These are phyloP conservation scores for Heptranchias perlo DNA, from an alignment of 2,113 vertebrate genomes.

Conservation along the genomic window DNA sequence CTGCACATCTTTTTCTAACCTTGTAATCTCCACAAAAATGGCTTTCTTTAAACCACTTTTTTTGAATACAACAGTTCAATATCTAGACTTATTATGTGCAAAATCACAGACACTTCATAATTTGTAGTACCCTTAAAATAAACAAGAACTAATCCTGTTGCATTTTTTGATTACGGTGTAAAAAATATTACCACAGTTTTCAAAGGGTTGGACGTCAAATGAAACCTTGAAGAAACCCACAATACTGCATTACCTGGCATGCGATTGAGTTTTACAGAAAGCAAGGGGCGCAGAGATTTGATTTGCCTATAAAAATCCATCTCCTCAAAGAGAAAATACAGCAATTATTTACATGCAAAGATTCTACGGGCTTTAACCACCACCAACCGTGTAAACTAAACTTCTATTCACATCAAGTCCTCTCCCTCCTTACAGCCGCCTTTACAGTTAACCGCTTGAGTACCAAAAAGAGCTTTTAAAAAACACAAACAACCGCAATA, in stretches of 20 bases:
- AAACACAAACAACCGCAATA: background rate
- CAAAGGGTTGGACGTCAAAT: background rate
- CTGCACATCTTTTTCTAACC: background rate
- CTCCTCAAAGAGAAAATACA: background rate
- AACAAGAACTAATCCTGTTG: constrained; percentile 10
- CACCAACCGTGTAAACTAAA: background rate
- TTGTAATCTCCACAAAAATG: background rate
- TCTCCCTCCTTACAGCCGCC: background rate
- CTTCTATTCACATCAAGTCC: background rate
- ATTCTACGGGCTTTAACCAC: constrained; percentile 1
- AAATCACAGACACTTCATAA: background rate
- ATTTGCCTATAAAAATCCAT: background rate
- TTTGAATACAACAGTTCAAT: background rate
- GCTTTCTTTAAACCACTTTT: background rate
- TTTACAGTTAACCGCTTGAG: constrained; percentile 1
- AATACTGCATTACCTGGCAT: background rate
- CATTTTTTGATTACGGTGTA: background rate
- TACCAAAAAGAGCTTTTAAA: background rate
- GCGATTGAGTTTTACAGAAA: background rate
- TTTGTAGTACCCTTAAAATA: background rate
- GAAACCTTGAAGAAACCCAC: background rate
- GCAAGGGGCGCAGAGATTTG: background rate
- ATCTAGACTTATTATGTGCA: background rate
- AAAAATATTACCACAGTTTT: background rate
- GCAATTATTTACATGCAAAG: background rate